phyloP scores from a whole-genome alignment of 1,140 invertebrate genomes.

The Monomorium pharaonis region DNA sequence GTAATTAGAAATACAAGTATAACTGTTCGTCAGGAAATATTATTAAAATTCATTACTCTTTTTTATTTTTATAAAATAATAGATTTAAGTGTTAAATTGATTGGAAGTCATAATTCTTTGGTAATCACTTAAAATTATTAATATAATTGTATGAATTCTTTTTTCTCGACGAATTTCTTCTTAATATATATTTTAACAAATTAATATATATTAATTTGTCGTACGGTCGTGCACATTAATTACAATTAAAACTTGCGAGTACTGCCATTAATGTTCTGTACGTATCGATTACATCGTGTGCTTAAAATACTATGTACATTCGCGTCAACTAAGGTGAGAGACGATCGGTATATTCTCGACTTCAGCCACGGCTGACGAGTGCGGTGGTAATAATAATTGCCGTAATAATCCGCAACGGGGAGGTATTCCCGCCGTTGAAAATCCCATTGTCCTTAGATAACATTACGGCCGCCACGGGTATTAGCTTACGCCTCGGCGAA shows the following conservation, averaged over 20 bases:
- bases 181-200: too few relatives aligned
- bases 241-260: background rate
- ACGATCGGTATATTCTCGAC: constrained; percentile 2
- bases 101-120: background rate
- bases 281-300: constrained; percentile 2
- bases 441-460: constrained; percentile 34
- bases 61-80: background rate
- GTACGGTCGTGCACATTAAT: background rate
- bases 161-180: background rate
- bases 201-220: background rate
- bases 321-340: background rate
- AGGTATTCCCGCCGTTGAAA: constrained; percentile 29
- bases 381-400: constrained; percentile 37
- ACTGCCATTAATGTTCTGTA: background rate
- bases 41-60: background rate
- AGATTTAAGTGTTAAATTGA: too few relatives aligned
- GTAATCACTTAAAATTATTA: background rate
- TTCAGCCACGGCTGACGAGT: background rate
- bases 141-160: too few relatives aligned
- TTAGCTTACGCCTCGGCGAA: constrained; percentile 39
- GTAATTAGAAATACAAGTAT: background rate
- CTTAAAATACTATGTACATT: background rate
- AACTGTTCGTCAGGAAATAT: background rate
- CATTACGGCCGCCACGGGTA: constrained; percentile 35
- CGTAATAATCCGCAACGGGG: background rate